Evolutionary conservation across 1,140 invertebrate genomes (phyloP), one percentile per base, ranked within the genome.

Genomic region (Eumaeus atala): DNA sequence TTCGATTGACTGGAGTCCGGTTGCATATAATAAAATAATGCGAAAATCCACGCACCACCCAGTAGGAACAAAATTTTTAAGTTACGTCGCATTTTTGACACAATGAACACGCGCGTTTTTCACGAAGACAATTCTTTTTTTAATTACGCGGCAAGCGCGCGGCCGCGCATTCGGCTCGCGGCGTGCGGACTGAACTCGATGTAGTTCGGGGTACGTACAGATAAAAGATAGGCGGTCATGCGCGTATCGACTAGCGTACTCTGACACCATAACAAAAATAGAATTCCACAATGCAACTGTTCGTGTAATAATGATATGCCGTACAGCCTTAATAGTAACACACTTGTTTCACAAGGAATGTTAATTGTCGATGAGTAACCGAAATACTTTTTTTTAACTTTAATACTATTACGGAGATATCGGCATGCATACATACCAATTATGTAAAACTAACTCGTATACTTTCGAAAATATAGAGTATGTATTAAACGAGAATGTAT

Each of bases 1-100:
- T 85, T 85, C 44, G 67, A 61, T 38, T 72, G 73, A 28, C 66
- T 38, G 0, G 77, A 62, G 42, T 84, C 83, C 42, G 78, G 70
- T 56, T 86, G 83, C 77, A 83, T 84, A 61, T 73, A 84, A 65
- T 84, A 86, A 51, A 86, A 81, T 51, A 86, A 57, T 56, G 76
- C 72, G 60, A 84, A 81, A 63, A 84, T 77, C 83, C 83, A 86
- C 40, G 72, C 83, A 38, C 69, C 68, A 35, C 67, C 80, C 10
- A 84, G 55, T 14, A 83, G 59, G 61, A 77, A 83, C 56, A 84
- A 49, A 40, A 86, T 75, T 69, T 86, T 86, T 34, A 86, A 64
- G 62, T 86, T 86, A 8, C 83, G 77, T 35, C 83, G 60, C 83
- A 86, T 86, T 74, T 71, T 83, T 56, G 59, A 59, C 48, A 56